phyloP scores from a whole-genome alignment of 92 coral and sea anemone species.

The Hydrozoanthus gracilis region DNA sequence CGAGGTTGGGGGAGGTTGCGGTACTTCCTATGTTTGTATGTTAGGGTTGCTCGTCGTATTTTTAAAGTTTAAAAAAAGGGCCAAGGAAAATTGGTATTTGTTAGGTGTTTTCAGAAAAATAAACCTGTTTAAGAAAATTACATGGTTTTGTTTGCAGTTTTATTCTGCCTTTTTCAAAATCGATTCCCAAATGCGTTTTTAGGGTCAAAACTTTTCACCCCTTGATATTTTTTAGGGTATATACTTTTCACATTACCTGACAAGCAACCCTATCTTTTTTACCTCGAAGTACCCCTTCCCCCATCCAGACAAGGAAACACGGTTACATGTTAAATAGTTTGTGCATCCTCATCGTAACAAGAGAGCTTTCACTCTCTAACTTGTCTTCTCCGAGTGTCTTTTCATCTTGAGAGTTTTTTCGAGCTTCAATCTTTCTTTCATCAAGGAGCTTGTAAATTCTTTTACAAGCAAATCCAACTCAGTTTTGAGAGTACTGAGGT shows the following conservation, averaged over 20 bases:
- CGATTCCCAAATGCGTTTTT: too few species aligned
- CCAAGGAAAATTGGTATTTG: not conserved
- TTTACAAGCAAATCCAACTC: slow-evolving; percentile 24
- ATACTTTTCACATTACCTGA: not conserved
- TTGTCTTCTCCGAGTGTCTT: too few species aligned
- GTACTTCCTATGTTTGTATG: not conserved
- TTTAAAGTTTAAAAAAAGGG: too few species aligned
- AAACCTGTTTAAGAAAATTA: too few species aligned
- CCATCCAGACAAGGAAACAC: not conserved
- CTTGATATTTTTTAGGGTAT: too few species aligned
- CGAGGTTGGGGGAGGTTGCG: not conserved
- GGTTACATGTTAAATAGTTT: not conserved
- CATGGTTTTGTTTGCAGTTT: too few species aligned
- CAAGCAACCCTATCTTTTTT: not conserved
- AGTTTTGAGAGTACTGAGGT: slow-evolving; percentile 18
- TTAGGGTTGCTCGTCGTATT: not conserved
- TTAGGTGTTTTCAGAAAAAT: not conserved
- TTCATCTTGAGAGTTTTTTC: not conserved
- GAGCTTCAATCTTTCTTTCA: slow-evolving; percentile 5
- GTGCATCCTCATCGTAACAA: not conserved
- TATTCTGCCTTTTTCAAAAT: too few species aligned
- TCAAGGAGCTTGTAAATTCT: not conserved
- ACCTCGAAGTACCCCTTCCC: not conserved
- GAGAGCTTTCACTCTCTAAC: not conserved
- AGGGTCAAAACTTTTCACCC: not conserved